Base-by-base conservation (phyloP, 1,140 invertebrate genomes). In the Halesus radiatus region DNA sequence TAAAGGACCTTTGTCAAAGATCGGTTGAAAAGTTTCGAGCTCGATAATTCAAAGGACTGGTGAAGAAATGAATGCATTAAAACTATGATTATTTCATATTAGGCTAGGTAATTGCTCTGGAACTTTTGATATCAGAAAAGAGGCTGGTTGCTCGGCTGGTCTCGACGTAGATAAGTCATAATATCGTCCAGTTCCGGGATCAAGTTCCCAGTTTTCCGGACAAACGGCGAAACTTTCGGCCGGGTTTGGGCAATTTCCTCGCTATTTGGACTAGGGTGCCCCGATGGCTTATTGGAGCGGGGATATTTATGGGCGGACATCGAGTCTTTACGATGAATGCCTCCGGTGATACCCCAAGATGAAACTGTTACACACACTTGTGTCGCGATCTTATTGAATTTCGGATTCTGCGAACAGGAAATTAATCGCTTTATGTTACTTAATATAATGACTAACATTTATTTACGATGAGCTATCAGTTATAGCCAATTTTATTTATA, bases 281-380 rank as follows among this genome's bases (percentile, higher is more conserved):
- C 37, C 37, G 56, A 23, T 60, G 23, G 50, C 37, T 72, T 72
- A 72, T 72, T 50, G 68, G 32, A 18, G 37, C 10, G 37, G 32
- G 68, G 50, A 37, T 50, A 72, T 72, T 72, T 72, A 72, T 72
- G 68, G 68, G 18, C 68, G 68, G 50, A 53, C 37, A 72, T 50
- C 10, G 37, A 45, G 37, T 45, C 37, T 45, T 45, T 45, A 45
- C 37, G 37, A 45, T 13, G 37, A 45, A 45, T 45, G 37, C 15
- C 62, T 29, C 23, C 62, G 37, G 37, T 3, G 37, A 45, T 29
- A 37, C 62, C 22, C 22, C 13, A 29, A n/a, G 62, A 66, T 66
- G 32, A 66, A 66, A 37, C 62, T 37, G 20, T 66, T 37, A 37
- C 23, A 13, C 22, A 66, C 62, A 66, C 23, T 66, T 66, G 29